phyloP scores from a whole-genome alignment of 2,797 vertebrate genomes.

The Tarsius wallacei region DNA sequence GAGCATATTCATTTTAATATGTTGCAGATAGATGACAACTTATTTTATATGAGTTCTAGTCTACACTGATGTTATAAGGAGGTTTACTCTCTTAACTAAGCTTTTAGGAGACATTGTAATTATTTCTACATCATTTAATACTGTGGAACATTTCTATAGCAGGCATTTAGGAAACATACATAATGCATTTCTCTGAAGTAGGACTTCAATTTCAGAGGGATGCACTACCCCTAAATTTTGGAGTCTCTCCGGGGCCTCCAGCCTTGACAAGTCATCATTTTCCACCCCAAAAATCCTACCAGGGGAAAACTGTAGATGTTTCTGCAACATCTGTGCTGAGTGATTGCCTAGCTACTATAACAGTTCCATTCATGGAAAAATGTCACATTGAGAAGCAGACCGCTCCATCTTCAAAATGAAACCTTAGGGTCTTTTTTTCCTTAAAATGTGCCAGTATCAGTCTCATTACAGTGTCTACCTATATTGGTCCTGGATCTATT shows the following conservation, averaged over 20 bases:
- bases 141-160: neutral
- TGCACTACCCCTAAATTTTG: neutral
- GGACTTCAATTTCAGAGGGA: neutral
- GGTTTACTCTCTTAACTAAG: neutral
- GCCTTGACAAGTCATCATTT: neutral
- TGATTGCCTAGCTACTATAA: neutral
- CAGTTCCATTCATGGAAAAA: neutral
- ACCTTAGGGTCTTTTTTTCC: neutral
- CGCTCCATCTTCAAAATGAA: neutral
- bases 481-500: neutral
- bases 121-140: neutral
- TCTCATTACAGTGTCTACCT: neutral
- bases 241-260: neutral
- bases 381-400: conserved; percentile 24
- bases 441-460: neutral
- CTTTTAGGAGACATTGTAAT: neutral
- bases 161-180: neutral
- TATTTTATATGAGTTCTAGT: neutral
- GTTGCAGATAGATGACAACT: neutral
- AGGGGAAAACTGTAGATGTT: neutral
- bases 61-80: neutral
- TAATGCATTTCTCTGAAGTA: neutral
- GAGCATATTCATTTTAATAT: conserved; percentile 46
- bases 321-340: neutral
- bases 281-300: neutral